phyloP scores from a whole-genome alignment of 2,888 invertebrate species.

The Tridacna gigas region DNA sequence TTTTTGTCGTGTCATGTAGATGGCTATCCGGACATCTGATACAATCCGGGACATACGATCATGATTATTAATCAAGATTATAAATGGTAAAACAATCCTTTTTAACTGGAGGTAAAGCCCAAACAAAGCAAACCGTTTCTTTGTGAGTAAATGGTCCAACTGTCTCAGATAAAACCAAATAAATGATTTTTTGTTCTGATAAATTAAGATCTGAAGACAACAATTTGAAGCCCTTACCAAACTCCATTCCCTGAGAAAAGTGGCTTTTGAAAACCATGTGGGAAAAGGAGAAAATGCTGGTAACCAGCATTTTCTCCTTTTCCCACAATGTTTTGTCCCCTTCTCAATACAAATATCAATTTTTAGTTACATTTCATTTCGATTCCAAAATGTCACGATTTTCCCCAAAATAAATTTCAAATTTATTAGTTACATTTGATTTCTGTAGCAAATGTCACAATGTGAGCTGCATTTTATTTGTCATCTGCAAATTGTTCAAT shows the following conservation, averaged over 20 bases:
- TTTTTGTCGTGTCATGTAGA: background rate
- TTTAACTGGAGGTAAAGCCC: slow-evolving; percentile 11
- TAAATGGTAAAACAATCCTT: slow-evolving; percentile 21
- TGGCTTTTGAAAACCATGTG: background rate
- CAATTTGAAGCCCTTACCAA: too few relatives aligned
- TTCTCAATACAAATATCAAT: too few relatives aligned
- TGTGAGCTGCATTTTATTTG: too few relatives aligned
- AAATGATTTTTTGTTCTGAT: slow-evolving; percentile 26
- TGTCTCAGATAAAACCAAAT: slow-evolving; percentile 23
- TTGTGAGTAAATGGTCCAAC: slow-evolving; percentile 10
- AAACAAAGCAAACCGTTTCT: slow-evolving; percentile 14
- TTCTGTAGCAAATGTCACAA: too few relatives aligned
- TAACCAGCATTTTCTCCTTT: background rate
- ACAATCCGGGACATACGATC: background rate
- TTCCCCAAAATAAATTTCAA: too few relatives aligned
- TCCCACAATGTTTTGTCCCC: background rate
- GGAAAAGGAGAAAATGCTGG: background rate
- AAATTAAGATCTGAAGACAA: slow-evolving; percentile 22
- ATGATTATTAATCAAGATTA: slow-evolving; percentile 20
- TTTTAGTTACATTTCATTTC: too few relatives aligned
- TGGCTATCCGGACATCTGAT: background rate
- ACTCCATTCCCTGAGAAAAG: background rate
- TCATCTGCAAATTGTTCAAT: too few relatives aligned
- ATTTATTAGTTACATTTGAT: too few relatives aligned
- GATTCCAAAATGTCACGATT: too few relatives aligned